Percentiles rank a stretch among this genome's conserved stretches.
Conservation (phyloP, 2,797 vertebrate genomes). For the Linurgus olivaceus region DNA sequence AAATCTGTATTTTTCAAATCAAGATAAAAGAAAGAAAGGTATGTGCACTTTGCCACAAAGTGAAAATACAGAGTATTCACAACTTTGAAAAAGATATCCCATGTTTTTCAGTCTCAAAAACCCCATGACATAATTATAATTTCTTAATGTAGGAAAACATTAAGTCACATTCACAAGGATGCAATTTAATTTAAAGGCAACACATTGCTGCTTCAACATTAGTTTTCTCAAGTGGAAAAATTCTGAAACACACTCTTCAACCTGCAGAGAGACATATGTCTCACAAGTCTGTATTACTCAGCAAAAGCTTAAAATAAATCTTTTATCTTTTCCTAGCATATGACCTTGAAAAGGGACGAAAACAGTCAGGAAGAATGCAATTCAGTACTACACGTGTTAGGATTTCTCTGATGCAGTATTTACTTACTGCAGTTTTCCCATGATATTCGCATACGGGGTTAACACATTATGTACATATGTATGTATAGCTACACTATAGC, state of each 20-base stretch:
- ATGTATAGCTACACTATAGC: background rate
- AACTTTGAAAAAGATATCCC: background rate
- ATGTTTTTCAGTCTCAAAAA: background rate
- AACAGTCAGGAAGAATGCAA: background rate
- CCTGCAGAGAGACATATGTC: background rate
- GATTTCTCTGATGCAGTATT: background rate
- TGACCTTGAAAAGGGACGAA: conserved; percentile 51
- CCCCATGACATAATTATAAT: background rate
- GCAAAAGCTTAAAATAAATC: conserved; percentile 28
- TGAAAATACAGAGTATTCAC: background rate
- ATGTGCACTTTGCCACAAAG: background rate
- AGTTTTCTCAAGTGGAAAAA: background rate
- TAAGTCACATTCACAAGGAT: background rate
- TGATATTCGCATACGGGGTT: background rate
- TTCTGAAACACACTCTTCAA: background rate
- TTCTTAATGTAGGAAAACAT: background rate
- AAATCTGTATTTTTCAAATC: background rate
- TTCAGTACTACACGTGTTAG: background rate
- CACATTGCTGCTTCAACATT: background rate
- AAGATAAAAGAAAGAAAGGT: background rate
- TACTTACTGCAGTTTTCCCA: background rate
- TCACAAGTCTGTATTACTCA: background rate
- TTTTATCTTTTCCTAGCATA: conserved; percentile 25
- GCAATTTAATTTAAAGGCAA: background rate
- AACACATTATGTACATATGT: rapidly evolving